Conservation (phyloP, 1,140 invertebrate species). For the Zophobas atratus region DNA sequence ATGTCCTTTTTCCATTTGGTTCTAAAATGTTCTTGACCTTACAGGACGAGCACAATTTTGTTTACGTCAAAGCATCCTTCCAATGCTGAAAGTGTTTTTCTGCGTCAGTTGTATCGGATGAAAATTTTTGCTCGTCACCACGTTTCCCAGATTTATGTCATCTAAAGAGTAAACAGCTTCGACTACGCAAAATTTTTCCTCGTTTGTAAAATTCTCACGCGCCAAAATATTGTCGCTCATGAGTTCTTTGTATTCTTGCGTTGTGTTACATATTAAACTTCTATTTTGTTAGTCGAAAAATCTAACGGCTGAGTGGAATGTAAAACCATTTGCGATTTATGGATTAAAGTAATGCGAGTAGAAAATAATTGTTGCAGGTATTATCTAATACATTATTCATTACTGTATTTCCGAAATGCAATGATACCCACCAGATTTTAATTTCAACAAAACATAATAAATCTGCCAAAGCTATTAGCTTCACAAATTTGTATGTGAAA, state of each 20-base stretch:
- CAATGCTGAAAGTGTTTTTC: background rate
- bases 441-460: too few species aligned
- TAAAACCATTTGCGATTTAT: too few species aligned
- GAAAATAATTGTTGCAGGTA: too few species aligned
- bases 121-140: constrained; percentile 11
- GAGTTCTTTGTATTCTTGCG: background rate
- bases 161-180: constrained; percentile 31
- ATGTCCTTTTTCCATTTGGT: background rate
- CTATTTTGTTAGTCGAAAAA: constrained; percentile 4
- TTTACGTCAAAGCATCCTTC: constrained; percentile 7
- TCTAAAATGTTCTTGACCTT: background rate
- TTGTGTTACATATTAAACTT: background rate
- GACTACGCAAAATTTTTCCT: constrained; percentile 17
- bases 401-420: too few species aligned
- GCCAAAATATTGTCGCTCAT: background rate
- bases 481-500: too few species aligned
- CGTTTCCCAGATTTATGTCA: constrained; percentile 19
- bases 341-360: too few species aligned
- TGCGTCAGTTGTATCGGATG: constrained; percentile 15
- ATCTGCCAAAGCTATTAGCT: too few species aligned
- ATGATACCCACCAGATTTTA: too few species aligned
- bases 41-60: background rate
- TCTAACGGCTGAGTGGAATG: background rate
- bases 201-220: constrained; percentile 25
- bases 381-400: too few species aligned